phyloP scores from a whole-genome alignment of 2,113 vertebrate genomes.

The Gila orcuttii region DNA sequence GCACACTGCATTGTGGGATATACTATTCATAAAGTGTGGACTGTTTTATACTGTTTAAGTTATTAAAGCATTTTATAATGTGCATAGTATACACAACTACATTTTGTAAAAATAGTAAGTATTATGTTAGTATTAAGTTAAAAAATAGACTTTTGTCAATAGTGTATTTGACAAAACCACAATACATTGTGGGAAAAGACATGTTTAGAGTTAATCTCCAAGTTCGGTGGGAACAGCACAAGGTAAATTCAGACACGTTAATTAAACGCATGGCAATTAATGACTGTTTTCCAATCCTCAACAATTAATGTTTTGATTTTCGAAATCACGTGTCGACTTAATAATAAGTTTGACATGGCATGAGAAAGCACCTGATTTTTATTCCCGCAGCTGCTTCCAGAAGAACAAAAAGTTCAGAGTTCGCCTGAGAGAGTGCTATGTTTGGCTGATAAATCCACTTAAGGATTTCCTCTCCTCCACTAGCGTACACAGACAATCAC shows the following conservation, averaged over 20 bases:
- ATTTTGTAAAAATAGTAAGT: not conserved
- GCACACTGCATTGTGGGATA: too few species aligned
- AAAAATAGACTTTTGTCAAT: not conserved
- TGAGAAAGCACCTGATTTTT: conserved; percentile 8
- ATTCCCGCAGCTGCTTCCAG: not conserved
- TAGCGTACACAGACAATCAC: conserved; percentile 26
- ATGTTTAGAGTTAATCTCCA: not conserved
- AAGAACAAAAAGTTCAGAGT: conserved; percentile 11
- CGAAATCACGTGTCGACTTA: not conserved
- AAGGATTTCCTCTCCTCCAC: conserved; percentile 47
- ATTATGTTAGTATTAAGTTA: not conserved
- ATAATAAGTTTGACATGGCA: not conserved
- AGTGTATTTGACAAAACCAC: not conserved
- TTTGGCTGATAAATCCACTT: conserved; percentile 51
- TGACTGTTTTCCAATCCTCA: not conserved
- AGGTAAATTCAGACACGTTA: not conserved
- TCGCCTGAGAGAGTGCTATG: conserved; percentile 14
- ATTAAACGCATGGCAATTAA: not conserved
- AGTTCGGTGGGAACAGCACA: not conserved
- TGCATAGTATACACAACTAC: not conserved
- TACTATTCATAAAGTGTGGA: too few species aligned
- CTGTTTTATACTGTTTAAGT: too few species aligned
- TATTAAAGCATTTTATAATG: not conserved
- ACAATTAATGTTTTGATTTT: not conserved
- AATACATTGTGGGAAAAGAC: not conserved